These are phyloP conservation scores for Ameiurus melas DNA, from an alignment of 2,113 vertebrate genomes.

Conservation along the genomic window DNA sequence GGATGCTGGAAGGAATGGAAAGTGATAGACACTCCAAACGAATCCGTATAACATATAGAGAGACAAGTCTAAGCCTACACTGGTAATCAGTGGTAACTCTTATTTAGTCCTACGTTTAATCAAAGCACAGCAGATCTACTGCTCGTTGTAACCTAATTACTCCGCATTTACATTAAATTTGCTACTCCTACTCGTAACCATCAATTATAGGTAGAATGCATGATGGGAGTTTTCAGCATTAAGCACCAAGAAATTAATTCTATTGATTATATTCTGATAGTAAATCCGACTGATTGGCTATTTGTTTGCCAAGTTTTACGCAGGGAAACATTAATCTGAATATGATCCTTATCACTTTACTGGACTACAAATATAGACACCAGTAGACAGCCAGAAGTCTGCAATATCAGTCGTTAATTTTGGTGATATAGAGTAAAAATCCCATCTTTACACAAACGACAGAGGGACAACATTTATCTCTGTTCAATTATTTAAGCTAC, in stretches of 20 bases:
- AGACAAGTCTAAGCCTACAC: slow-evolving; percentile 28
- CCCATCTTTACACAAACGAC: neutral
- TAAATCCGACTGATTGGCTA: neutral
- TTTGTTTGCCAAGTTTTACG: neutral
- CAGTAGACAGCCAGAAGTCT: neutral
- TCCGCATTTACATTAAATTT: neutral
- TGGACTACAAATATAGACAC: neutral
- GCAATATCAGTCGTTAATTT: neutral
- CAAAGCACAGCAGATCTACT: neutral
- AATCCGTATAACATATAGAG: slow-evolving; percentile 32
- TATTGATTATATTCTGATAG: neutral
- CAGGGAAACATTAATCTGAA: neutral
- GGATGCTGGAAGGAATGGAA: slow-evolving; percentile 39
- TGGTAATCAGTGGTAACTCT: neutral
- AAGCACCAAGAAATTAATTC: neutral
- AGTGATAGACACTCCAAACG: slow-evolving; percentile 42
- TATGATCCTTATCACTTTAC: neutral
- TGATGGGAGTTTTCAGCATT: neutral
- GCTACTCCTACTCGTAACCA: neutral
- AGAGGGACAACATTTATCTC: neutral
- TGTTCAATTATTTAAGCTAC: too few relatives aligned
- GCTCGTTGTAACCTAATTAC: neutral
- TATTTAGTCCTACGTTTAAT: neutral
- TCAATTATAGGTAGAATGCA: neutral
- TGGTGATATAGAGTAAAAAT: neutral